Evolutionary conservation across 2,888 invertebrate genomes (phyloP).

Genomic region (Micropterix aruncella): DNA sequence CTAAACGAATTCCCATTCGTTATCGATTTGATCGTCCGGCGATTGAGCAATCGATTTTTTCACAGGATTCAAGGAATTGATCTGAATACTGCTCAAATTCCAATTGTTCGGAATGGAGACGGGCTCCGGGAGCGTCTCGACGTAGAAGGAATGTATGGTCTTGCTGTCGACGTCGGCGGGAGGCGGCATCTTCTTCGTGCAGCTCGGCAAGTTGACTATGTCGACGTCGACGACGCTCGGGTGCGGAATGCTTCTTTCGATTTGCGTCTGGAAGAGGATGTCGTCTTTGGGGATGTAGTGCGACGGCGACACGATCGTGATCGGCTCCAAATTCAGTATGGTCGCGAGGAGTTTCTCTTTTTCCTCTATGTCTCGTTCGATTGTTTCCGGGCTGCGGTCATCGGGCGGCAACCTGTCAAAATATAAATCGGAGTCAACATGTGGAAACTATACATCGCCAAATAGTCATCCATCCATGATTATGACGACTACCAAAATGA

Average conservation of each 20-base stretch:
- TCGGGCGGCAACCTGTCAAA: slow-evolving; percentile 34
- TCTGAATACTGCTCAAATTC: slow-evolving; percentile 38
- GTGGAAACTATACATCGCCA: no score
- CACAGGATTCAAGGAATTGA: slow-evolving; percentile 19
- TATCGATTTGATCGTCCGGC: slow-evolving; percentile 28
- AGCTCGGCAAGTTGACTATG: slow-evolving; percentile 19
- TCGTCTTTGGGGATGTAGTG: background rate
- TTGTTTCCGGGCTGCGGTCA: slow-evolving; percentile 44
- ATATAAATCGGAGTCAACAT: no score
- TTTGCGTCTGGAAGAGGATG: slow-evolving; percentile 14
- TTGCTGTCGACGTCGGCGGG: slow-evolving; percentile 5
- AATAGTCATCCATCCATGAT: no score
- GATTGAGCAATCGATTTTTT: slow-evolving; percentile 21
- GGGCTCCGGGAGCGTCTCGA: slow-evolving; percentile 31
- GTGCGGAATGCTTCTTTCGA: slow-evolving; percentile 12
- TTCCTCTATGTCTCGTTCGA: slow-evolving; percentile 56
- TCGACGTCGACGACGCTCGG: slow-evolving; percentile 2
- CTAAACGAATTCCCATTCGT: slow-evolving; percentile 35
- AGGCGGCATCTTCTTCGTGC: slow-evolving; percentile 3
- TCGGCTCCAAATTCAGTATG: slow-evolving; percentile 45
- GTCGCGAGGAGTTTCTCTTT: slow-evolving; percentile 62
- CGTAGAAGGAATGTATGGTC: slow-evolving; percentile 6
- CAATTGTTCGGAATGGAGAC: slow-evolving; percentile 42
- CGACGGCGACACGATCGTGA: slow-evolving; percentile 6
- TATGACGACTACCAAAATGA: no score